Evolutionary conservation across 2,113 vertebrate species (phyloP).

Genomic region (Thymallus thymallus): DNA sequence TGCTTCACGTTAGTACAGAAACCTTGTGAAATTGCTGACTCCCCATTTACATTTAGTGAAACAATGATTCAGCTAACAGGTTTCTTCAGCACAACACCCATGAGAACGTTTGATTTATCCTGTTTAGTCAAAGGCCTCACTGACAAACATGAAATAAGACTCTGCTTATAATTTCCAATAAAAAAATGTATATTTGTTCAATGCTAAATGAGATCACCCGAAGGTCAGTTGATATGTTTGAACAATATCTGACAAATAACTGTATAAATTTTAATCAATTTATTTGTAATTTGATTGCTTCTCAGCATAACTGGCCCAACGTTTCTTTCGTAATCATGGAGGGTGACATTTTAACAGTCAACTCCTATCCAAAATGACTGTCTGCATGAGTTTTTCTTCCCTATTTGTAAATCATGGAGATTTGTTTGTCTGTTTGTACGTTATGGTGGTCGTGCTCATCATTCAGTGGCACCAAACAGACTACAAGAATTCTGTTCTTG

Average conservation of each 20-base stretch:
- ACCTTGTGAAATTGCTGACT: not conserved
- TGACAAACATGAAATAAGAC: not conserved
- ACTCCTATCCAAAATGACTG: not conserved
- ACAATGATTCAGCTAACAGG: not conserved
- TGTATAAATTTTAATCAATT: not conserved
- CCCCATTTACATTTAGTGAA: not conserved
- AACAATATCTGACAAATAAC: not conserved
- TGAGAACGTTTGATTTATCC: not conserved
- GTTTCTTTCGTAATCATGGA: not conserved
- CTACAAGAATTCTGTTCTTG: constrained; percentile 51
- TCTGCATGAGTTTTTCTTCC: not conserved
- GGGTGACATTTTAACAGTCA: not conserved
- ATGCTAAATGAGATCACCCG: not conserved
- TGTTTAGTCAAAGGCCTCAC: not conserved
- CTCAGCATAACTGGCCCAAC: no score
- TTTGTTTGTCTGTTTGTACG: constrained; percentile 46
- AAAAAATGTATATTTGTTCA: not conserved
- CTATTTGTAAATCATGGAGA: not conserved
- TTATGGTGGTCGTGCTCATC: constrained; percentile 54
- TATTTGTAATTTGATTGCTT: no score
- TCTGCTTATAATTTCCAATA: not conserved
- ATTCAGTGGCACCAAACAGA: constrained; percentile 53
- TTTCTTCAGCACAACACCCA: not conserved
- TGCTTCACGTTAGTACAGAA: not conserved
- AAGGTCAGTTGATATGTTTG: not conserved